Base-by-base conservation (phyloP, 92 coral and sea anemone genomes). In the Phenganax subtilis region DNA sequence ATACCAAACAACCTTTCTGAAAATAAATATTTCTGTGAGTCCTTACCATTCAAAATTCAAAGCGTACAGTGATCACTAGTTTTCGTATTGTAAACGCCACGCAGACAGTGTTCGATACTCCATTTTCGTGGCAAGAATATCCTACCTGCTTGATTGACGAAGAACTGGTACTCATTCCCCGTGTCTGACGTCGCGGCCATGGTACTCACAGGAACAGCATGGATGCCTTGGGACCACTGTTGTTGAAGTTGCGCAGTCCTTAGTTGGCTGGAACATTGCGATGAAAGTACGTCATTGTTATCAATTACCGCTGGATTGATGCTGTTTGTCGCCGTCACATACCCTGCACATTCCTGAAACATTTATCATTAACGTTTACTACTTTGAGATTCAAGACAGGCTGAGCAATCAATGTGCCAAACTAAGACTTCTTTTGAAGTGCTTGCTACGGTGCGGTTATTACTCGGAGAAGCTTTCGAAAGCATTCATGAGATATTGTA, bases 61-160 rank as follows among this genome's bases (percentile, higher is more conserved):
- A 37, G 5, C 5, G 47, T 37, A 37, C 47, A 1, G 47, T 5
- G 47, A 37, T 37, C 5, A 5, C 47, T 37, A 5, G 5, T 37
- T 37, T 37, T 37, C 2, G 47, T 37, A 37, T 5, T 37, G 47
- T 5, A 37, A 37, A 37, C 47, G 47, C 47, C 47, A 2, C 47
- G 5, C 5, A 61, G n/a, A 61, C 25, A 61, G 25, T 3, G 65
- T 59, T 59, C 17, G 65, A 62, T n/a, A n/a, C 28, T n/a, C 6
- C 27, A 7, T 6, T n/a, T 14, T 16, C 7, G 27, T 62, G 29
- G 17, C 17, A 25, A 6, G 68, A 62, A 9, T 37, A 64, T 68
- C 57, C 59, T 79, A 79, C 83, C 83, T n/a, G 83, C 83, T 65
- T 79, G 83, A 51, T 79, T 79, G 11, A 79, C 83, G 51, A 79